Conservation (phyloP, 35 echinoderm and acorn worm species). For the Apostichopus californicus region DNA sequence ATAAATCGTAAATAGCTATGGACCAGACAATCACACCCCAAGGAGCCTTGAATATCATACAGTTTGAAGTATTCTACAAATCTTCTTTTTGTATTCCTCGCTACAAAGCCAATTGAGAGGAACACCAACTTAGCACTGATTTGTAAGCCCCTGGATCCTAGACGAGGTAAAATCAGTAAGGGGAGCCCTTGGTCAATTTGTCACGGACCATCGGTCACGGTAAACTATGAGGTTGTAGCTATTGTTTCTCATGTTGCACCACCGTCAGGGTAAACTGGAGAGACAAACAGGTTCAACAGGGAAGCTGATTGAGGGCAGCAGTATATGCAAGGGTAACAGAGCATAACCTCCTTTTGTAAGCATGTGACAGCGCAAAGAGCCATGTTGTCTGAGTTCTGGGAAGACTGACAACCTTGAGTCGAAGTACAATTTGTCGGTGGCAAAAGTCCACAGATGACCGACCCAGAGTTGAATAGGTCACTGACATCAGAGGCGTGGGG, state of each 20-base stretch:
- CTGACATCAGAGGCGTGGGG: neutral
- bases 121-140: neutral
- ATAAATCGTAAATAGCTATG: no score
- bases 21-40: no score
- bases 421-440: neutral
- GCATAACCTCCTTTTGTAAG: neutral
- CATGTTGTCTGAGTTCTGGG: neutral
- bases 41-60: no score
- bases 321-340: neutral
- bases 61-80: no score
- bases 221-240: neutral
- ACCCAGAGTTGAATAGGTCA: neutral
- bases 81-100: no score
- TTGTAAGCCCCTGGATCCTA: neutral
- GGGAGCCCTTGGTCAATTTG: conserved; percentile 36
- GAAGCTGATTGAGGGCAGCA: neutral
- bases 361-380: neutral
- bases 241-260: neutral
- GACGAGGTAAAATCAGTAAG: conserved; percentile 14
- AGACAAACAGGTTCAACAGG: neutral
- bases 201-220: conserved; percentile 8
- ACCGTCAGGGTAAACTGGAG: neutral
- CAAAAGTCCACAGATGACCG: neutral
- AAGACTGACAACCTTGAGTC: neutral
- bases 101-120: no score